phyloP scores from a whole-genome alignment of 2,113 vertebrate species.

The Neoarius graeffei region DNA sequence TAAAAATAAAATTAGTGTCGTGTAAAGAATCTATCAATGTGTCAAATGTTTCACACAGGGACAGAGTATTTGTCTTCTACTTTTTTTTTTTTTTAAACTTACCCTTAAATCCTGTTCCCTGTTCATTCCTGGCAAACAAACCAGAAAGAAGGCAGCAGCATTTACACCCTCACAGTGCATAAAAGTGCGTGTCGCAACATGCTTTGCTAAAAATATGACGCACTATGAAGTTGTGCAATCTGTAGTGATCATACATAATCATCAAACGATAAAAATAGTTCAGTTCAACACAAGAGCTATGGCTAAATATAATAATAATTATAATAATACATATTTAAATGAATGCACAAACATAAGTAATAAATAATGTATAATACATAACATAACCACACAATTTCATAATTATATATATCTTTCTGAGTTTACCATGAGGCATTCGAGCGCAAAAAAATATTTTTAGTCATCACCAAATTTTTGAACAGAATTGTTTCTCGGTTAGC shows the following conservation, averaged over 20 bases:
- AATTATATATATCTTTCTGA: slow-evolving; percentile 23
- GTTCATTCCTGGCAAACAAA: slow-evolving; percentile 12
- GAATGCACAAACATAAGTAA: slow-evolving; percentile 43
- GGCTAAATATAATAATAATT: slow-evolving; percentile 49
- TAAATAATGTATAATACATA: slow-evolving; percentile 52
- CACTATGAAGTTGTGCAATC: slow-evolving; percentile 10
- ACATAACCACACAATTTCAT: slow-evolving; percentile 32
- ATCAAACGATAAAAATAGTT: slow-evolving; percentile 32
- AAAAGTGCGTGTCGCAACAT: slow-evolving; percentile 52
- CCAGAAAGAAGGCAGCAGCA: slow-evolving; percentile 35
- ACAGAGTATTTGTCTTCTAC: not conserved
- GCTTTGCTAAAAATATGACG: slow-evolving; percentile 43
- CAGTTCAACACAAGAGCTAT: slow-evolving; percentile 39
- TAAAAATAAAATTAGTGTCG: not conserved
- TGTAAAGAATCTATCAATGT: not conserved
- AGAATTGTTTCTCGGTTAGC: not conserved
- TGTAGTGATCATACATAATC: slow-evolving; percentile 24
- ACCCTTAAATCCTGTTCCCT: not conserved
- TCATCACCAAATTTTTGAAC: slow-evolving; percentile 28
- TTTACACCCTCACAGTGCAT: slow-evolving; percentile 44
- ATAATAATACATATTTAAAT: slow-evolving; percentile 41
- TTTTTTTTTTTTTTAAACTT: not conserved
- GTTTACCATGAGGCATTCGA: slow-evolving; percentile 8
- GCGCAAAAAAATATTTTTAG: not conserved
- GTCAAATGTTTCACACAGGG: not conserved